A percentile compares a stretch with the other conserved stretches of the same genome.
Evolutionary conservation across 2,113 vertebrate genomes (phyloP).

Genomic region (Pangasianodon gigas): DNA sequence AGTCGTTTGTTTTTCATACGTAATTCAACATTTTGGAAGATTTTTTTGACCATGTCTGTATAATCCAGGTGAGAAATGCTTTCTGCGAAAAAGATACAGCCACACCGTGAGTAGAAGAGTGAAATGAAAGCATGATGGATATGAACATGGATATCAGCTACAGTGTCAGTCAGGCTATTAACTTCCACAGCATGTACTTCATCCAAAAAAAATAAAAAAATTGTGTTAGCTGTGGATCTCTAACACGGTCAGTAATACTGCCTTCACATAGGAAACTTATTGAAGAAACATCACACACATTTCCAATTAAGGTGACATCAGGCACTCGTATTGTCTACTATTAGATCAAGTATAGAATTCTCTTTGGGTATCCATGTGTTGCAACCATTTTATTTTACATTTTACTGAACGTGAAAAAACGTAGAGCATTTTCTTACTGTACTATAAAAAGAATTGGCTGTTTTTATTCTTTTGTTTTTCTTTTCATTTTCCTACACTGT

Average conservation of each 20-base stretch:
- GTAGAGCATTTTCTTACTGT: slow-evolving; percentile 66
- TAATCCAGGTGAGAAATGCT: slow-evolving; percentile 48
- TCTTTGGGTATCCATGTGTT: slow-evolving; percentile 57
- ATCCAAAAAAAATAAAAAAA: slow-evolving; percentile 26
- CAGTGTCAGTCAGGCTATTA: slow-evolving; percentile 49
- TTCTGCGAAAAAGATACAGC: slow-evolving; percentile 58
- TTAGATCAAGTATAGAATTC: slow-evolving; percentile 51
- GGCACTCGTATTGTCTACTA: slow-evolving; percentile 48
- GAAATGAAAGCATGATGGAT: slow-evolving; percentile 43
- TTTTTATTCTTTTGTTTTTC: slow-evolving; percentile 66
- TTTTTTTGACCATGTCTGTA: slow-evolving; percentile 60
- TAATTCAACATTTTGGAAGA: slow-evolving; percentile 55
- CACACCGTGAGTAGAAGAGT: slow-evolving; percentile 43
- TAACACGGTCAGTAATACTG: slow-evolving; percentile 49
- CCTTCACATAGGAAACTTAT: slow-evolving; percentile 52
- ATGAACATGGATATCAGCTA: slow-evolving; percentile 50
- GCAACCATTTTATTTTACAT: slow-evolving; percentile 56
- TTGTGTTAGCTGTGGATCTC: slow-evolving; percentile 32
- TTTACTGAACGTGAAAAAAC: slow-evolving; percentile 59
- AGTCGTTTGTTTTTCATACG: slow-evolving; percentile 45
- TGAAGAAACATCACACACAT: slow-evolving; percentile 49
- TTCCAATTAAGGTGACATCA: slow-evolving; percentile 45
- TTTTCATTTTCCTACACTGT: slow-evolving; percentile 70
- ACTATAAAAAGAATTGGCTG: slow-evolving; percentile 63
- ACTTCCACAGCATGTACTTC: slow-evolving; percentile 52